Base-by-base conservation (phyloP, 2,113 vertebrate genomes). In the Silurus glanis region DNA sequence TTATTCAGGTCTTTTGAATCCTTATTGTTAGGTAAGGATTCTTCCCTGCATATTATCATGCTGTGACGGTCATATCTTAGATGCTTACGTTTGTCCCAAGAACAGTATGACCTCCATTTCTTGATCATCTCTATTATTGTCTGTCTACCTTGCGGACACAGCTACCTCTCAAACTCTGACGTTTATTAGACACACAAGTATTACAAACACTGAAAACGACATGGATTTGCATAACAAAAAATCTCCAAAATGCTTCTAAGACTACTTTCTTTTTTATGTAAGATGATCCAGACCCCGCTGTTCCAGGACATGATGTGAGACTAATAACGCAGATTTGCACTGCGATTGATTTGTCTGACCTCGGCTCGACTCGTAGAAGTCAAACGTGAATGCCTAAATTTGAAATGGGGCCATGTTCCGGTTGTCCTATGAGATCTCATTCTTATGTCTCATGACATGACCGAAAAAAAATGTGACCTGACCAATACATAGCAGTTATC, bases 301-400 rank as follows among this genome's bases (percentile, higher is more conserved):
- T 53, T 49, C 45, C 28, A 45, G 56, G 28, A 61, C 56, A 53
- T 78, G 72, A 67, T 67, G 25, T 10, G 59, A 64, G 47, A 62
- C 49, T 79, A 79, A 37, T 47, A 64, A 51, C 49, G 16, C 28
- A 67, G 47, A 85, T 53, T 67, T 76, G 47, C 75, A 66, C 49
- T 69, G 74, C 51, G 49, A 85, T 37, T 67, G 84, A 66, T 55
- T 37, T 25, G 12, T 23, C 62, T 58, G 61, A 85, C 61, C 84
- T 80, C 61, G 9, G 19, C 49, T 45, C n/a, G 1, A 6, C 1
- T 0, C 49, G 66, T 66, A 21, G 74, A 66, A 67, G 84, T 67
- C 61, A 67, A 66, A 75, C 4, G 19, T 75, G 69, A 76, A 80
- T 67, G 75, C 23, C 66, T 45, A 47, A 76, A 78, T 85, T 76